Conservation (phyloP, 2,888 invertebrate species). For the Heliconius ethilla region DNA sequence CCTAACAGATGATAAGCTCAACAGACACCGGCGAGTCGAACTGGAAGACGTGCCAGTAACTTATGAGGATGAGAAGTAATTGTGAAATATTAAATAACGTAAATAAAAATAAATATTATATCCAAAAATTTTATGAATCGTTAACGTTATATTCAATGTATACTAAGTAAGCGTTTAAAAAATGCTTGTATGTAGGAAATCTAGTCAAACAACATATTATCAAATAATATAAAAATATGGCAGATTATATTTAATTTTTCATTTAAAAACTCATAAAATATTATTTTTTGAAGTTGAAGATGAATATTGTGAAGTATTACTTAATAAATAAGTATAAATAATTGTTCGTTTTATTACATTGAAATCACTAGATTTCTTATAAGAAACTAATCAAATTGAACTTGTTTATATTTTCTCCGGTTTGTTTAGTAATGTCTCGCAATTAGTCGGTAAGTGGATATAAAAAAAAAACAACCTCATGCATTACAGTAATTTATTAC, state of each 20-base stretch:
- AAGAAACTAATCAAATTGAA: no score
- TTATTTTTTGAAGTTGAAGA: neutral
- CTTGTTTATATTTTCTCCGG: no score
- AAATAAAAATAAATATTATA: neutral
- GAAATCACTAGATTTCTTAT: neutral
- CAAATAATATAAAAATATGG: slow-evolving; percentile 12
- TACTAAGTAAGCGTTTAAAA: neutral
- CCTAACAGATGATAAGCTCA: slow-evolving; percentile 57
- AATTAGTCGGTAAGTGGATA: no score
- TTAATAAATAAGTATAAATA: neutral
- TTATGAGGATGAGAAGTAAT: slow-evolving; percentile 60
- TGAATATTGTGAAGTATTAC: neutral
- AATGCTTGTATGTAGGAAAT: neutral
- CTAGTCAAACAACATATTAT: slow-evolving; percentile 4
- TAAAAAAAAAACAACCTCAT: slow-evolving; percentile 40
- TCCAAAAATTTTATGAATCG: neutral
- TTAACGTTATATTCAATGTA: neutral
- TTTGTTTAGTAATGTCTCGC: no score
- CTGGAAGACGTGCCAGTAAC: slow-evolving; percentile 56
- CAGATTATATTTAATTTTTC: neutral
- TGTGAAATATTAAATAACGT: neutral
- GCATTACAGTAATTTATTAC: slow-evolving; percentile 64
- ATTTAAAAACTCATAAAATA: neutral
- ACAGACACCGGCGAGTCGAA: slow-evolving; percentile 57
- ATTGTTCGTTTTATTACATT: neutral